These are phyloP conservation scores for Leptopilina clavipes DNA, from an alignment of 1,140 invertebrate genomes.

Conservation along the genomic window DNA sequence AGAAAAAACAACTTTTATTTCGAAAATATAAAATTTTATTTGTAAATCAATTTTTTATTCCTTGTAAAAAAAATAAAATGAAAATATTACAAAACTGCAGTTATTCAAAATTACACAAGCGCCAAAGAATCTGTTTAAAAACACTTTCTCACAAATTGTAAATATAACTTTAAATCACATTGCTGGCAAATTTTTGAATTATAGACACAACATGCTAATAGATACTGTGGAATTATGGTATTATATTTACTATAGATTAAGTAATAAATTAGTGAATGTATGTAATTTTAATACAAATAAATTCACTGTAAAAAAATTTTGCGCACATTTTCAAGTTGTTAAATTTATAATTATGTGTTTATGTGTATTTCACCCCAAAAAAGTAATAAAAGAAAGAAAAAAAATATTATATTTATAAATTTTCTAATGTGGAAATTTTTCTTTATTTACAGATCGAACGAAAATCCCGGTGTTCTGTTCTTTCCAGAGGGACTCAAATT, in stretches of 20 bases:
- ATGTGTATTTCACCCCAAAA: background rate
- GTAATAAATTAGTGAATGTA: background rate
- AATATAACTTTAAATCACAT: too few relatives aligned
- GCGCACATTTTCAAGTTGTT: background rate
- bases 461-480: background rate
- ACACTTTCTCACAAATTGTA: background rate
- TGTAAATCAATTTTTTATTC: too few relatives aligned
- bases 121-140: too few relatives aligned
- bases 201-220: background rate
- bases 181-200: too few relatives aligned
- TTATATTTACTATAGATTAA: background rate
- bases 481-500: background rate
- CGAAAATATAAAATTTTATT: too few relatives aligned
- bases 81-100: too few relatives aligned
- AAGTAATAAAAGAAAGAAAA: background rate
- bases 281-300: constrained; percentile 14
- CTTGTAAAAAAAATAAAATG: too few relatives aligned
- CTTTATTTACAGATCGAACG: background rate
- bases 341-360: background rate
- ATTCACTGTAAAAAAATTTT: background rate
- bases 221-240: constrained; percentile 2
- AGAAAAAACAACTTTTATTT: too few relatives aligned
- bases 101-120: too few relatives aligned
- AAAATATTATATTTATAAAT: background rate
- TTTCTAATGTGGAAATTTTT: background rate